Evolutionary conservation across 2,888 invertebrate species (phyloP).

Genomic region (Netelia fuscicornis): DNA sequence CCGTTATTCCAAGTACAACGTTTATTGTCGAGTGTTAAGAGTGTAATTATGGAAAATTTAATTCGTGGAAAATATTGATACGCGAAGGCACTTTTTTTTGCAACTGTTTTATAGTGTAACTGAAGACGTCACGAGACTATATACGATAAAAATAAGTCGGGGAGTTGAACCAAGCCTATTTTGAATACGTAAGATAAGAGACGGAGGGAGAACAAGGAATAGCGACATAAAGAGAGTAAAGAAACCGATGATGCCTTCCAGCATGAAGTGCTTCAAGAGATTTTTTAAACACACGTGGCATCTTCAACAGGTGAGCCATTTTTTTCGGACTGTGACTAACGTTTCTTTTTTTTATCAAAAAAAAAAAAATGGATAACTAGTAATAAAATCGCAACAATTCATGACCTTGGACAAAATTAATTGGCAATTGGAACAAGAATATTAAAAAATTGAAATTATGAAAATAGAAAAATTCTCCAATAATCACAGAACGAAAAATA

Average conservation of each 20-base stretch:
- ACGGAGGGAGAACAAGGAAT: background rate
- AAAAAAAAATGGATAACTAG: background rate
- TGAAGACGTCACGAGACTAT: background rate
- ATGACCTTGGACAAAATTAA: background rate
- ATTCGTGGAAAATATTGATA: no score
- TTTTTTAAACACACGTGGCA: constrained; percentile 83
- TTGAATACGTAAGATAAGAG: constrained; percentile 32
- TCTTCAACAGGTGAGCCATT: constrained; percentile 80
- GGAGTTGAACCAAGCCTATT: constrained; percentile 1
- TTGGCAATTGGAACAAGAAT: background rate
- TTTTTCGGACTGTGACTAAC: background rate
- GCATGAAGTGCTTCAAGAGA: constrained; percentile 81
- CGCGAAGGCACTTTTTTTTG: no score
- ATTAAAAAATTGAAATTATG: background rate
- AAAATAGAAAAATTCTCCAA: no score
- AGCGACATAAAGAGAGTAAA: background rate
- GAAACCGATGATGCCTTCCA: constrained; percentile 63
- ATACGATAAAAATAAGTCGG: background rate
- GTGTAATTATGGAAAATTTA: no score
- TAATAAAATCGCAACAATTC: background rate
- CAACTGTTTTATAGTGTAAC: no score
- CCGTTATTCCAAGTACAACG: no score
- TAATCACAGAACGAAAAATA: no score
- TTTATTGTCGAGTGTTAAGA: no score
- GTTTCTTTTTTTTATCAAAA: background rate